Conservation (phyloP, 2,888 invertebrate species). For the Hoplodrina blanda region DNA sequence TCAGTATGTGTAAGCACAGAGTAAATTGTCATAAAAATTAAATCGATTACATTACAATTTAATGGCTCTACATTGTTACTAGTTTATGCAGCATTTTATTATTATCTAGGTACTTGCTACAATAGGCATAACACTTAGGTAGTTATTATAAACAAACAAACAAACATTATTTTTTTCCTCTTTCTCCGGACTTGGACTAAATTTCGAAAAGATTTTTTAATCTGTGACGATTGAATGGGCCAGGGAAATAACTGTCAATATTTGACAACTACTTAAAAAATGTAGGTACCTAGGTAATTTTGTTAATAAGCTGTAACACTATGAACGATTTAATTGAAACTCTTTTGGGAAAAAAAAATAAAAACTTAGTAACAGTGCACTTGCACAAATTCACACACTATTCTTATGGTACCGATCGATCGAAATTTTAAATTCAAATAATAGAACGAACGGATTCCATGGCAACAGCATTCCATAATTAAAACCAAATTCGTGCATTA, state of each 20-base stretch:
- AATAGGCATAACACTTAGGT: conserved; percentile 5
- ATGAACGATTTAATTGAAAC: too few species aligned
- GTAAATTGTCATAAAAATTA: conserved; percentile 12
- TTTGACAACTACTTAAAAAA: too few species aligned
- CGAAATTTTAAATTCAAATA: conserved; percentile 40
- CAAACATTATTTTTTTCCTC: neutral
- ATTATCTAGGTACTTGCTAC: neutral
- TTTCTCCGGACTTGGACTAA: neutral
- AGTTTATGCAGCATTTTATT: conserved; percentile 14
- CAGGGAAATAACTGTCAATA: too few species aligned
- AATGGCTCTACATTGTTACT: conserved; percentile 7
- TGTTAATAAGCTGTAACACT: too few species aligned
- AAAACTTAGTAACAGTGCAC: too few species aligned
- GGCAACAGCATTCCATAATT: conserved; percentile 76
- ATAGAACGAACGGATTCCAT: conserved; percentile 49
- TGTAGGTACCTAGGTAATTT: too few species aligned
- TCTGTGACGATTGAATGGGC: too few species aligned
- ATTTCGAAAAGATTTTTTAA: too few species aligned
- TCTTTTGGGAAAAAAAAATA: too few species aligned
- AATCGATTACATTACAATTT: conserved; percentile 14
- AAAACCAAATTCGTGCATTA: conserved; percentile 87
- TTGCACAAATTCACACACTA: too few species aligned
- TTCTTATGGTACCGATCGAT: too few species aligned
- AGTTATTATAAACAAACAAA: too few species aligned
- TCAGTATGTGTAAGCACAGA: conserved; percentile 36